A percentile compares a stretch with the other conserved stretches of the same genome.
Evolutionary conservation across 2,888 invertebrate genomes (phyloP).

Genomic region (Conchocele bisecta): DNA sequence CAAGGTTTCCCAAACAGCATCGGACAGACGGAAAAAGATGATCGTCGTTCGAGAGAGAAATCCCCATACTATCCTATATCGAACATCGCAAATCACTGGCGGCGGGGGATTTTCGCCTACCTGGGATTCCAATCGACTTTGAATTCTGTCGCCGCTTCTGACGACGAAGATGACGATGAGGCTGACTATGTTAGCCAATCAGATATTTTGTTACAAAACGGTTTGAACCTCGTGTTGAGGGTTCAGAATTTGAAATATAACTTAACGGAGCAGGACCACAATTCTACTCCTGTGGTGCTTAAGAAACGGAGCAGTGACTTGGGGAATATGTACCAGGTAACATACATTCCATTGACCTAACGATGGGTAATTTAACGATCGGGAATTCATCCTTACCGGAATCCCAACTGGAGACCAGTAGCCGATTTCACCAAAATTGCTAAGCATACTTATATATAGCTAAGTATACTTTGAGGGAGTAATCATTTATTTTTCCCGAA

Average conservation of each 20-base stretch:
- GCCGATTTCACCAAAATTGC: too few species aligned
- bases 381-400: too few species aligned
- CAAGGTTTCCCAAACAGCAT: too few species aligned
- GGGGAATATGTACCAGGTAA: too few species aligned
- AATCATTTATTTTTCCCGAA: too few species aligned
- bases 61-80: conserved; percentile 31
- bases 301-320: too few species aligned
- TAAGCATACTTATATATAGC: too few species aligned
- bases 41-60: conserved; percentile 37
- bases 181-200: conserved; percentile 29
- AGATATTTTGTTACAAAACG: conserved; percentile 43
- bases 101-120: conserved; percentile 5
- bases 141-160: not conserved
- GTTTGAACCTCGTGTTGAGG: conserved; percentile 65
- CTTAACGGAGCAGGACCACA: conserved; percentile 31
- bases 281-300: not conserved
- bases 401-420: too few species aligned
- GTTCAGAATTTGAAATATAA: conserved; percentile 62
- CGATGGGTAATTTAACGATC: too few species aligned
- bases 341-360: too few species aligned
- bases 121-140: conserved; percentile 11
- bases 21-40: too few species aligned
- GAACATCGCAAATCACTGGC: conserved; percentile 47
- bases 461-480: too few species aligned
- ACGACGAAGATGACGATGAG: conserved; percentile 34